Percentiles rank a stretch among this genome's conserved stretches.
Evolutionary conservation across 2,888 invertebrate species (phyloP).

Genomic region (Apamea anceps): DNA sequence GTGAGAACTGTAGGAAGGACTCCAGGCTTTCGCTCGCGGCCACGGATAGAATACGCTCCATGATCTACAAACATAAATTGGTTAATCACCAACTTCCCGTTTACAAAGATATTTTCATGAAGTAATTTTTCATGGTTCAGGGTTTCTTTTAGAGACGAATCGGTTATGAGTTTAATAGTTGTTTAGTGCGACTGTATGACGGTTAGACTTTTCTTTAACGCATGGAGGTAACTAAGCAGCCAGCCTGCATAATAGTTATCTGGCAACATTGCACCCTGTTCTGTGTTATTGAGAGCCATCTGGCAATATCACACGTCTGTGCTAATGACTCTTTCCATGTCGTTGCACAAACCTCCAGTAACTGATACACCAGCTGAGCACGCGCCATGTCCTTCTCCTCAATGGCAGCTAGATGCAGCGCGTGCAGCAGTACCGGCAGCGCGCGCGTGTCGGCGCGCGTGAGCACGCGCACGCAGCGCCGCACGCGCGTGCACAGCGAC

Average conservation of each 20-base stretch:
- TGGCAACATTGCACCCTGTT: neutral
- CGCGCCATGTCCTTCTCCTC: conserved; percentile 92
- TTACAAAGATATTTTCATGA: neutral
- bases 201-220: neutral
- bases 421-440: conserved; percentile 95
- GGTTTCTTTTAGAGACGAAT: neutral
- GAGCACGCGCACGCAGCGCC: conserved; percentile 96
- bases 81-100: neutral
- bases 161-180: neutral
- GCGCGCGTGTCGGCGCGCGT: conserved; percentile 96
- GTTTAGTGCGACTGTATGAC: neutral
- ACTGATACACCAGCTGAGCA: conserved; percentile 96
- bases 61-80: conserved; percentile 91
- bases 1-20: conserved; percentile 95
- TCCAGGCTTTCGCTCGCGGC: conserved; percentile 96
- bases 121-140: neutral
- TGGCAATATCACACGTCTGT: neutral
- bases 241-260: neutral
- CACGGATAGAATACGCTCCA: conserved; percentile 98
- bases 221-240: neutral
- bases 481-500: conserved; percentile 96
- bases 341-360: conserved; percentile 92
- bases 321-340: neutral
- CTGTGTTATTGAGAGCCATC: neutral
- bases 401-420: conserved; percentile 92